Evolutionary conservation across 2,888 invertebrate genomes (phyloP), one percentile per base, ranked within the genome.

Genomic region (Lepidochrysops patricia): DNA sequence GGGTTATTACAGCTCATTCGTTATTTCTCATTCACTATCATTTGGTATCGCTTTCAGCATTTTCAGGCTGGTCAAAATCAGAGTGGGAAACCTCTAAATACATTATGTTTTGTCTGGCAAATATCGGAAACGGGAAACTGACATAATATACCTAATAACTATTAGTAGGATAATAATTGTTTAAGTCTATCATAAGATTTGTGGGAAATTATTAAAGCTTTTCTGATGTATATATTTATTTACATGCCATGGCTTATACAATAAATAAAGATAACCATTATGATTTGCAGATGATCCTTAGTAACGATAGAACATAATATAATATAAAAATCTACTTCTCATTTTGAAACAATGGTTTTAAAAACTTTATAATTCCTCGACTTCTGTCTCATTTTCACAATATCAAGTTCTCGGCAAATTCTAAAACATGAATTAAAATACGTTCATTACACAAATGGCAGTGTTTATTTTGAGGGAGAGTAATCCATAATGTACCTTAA

Each of bases 401-500:
- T 43, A 23, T 12, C 15, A 54, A 54, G 19, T 29, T 54, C 4
- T 29, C 9, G 32, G 32, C 23, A 54, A 29, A 54, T 43, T 43
- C 43, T 19, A 43, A 43, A 43, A 43, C 43, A 43, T 43, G 43
- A 19, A 43, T 43, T 19, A 43, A 43, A 43, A 43, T 43, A 68
- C 64, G 58, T 25, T 63, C 50, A 57, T 43, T 76, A 80, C 80
- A 86, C 82, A 84, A 85, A 80, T 88, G 87, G 88, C 86, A 88
- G 87, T 89, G 84, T 87, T 88, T 87, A 84, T 43, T 80, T 84
- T 74, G 79, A 79, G 82, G 84, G 84, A 82, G 77, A 74, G 70
- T 84, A 88, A 89, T 88, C 76, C 78, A 85, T 84, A 80, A 75
- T 73, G 63, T 74, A 76, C 12, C 69, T 77, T 79, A 37, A 83